Base-by-base conservation (phyloP, 1,140 invertebrate genomes). In the Ooceraea biroi region DNA sequence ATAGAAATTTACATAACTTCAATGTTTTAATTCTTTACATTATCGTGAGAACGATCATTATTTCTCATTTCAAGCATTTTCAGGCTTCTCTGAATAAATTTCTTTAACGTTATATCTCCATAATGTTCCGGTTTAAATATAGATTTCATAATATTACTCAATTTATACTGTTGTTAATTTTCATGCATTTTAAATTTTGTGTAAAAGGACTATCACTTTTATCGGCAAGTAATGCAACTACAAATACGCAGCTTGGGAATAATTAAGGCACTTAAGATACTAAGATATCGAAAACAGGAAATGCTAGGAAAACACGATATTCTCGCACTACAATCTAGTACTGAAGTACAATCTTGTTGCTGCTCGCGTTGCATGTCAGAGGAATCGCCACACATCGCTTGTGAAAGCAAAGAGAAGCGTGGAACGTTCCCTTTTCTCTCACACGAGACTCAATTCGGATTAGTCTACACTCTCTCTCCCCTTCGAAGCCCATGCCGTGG, bases 401-500 rank as follows among this genome's bases (percentile, higher is more conserved):
- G 65, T 80, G 65, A 80, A 71, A 80, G 65, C 50, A 80, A 80
- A 80, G 50, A 55, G 50, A 58, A 57, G 36, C 17, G 17, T 69
- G 48, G 48, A 55, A 25, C 22, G 14, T 82, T 60, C 36, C n/a
- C 12, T 66, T 84, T 7, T 36, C 11, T 61, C 44, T 27, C 22
- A 36, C 14, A 14, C n/a, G 57, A 30, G 46, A 63, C 46, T 55
- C 57, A 22, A 72, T 82, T 72, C 36, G 36, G 27, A 83, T 30
- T 55, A 25, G n/a, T n/a, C 22, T 1, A 63, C 25, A 41, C 25
- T 50, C 19, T 48, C 36, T 55, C 44, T 73, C 55, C 30, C 25
- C 48, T 44, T 27, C 74, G 55, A n/a, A 7, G 41, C 60, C 22
- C 76, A 46, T 30, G 27, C 46, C 68, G 82, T 48, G 90, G 88